Base-by-base conservation (phyloP, 2,797 vertebrate species). In the Rhyacichthys aspro region DNA sequence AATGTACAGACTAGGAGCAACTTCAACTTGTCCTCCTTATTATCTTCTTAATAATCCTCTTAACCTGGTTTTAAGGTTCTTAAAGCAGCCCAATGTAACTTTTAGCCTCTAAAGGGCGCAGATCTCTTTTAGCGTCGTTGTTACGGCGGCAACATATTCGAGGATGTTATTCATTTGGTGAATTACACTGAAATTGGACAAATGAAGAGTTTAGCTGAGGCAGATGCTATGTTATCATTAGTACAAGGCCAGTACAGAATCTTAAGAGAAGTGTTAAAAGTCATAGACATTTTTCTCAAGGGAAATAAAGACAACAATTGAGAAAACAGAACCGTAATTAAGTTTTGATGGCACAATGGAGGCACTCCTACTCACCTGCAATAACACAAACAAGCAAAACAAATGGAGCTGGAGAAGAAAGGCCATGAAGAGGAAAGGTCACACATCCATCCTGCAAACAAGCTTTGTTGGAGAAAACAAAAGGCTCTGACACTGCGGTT, bases 221-320 rank as follows among this genome's bases (percentile, higher is more conserved):
- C 5, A 11, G 9, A 11, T 3, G 3, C 12, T 11, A 5, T 43
- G 16, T 43, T 2, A 17, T 16, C 42, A 43, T 43, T 10, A 43
- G 42, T 15, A 10, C 42, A 18, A 19, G 34, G 12, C 7, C 11
- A 45, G 43, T 10, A 4, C 43, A 16, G 9, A 11, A 8, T 18
- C 37, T 14, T 38, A 38, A 38, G 5, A 38, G 1, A 9, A 18
- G 11, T 38, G 50, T 39, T n/a, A 39, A 39, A 53, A 39, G 50
- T 52, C 34, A 52, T 37, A 34, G 7, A 23, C 37, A 23, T 53
- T 53, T 53, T 53, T 53, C 50, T 28, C 12, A 33, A 15, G 38
- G 39, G 19, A 47, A 64, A 45, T 10, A 58, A 43, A 52, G 11
- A 62, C 64, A 50, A 60, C 14, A 65, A 67, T 59, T 36, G 15